Percentiles rank a stretch among this genome's conserved stretches.
Conservation (phyloP, 2,113 vertebrate species). For the Nannobrachium achirus region DNA sequence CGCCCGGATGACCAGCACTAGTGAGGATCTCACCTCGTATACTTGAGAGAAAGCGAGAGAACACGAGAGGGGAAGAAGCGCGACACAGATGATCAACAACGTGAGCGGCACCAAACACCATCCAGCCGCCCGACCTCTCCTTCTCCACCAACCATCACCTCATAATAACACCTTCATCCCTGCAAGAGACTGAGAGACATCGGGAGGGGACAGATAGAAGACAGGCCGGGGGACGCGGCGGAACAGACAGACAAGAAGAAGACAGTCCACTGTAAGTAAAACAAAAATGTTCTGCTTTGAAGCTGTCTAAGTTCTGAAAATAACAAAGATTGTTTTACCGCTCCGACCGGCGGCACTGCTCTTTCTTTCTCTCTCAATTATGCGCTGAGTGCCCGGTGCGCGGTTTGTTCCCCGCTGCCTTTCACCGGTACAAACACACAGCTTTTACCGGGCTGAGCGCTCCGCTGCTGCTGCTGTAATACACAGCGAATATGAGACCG, state of each 20-base stretch:
- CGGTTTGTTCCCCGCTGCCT: no score
- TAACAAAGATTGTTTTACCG: no score
- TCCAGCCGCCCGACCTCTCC: constrained; percentile 62
- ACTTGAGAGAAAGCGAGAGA: constrained; percentile 81
- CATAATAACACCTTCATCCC: constrained; percentile 36
- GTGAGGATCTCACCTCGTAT: constrained; percentile 83
- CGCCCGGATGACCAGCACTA: constrained; percentile 79
- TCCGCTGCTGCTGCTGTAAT: no score
- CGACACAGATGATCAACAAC: constrained; percentile 37
- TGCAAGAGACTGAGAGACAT: constrained; percentile 36
- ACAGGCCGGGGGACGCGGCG: no score
- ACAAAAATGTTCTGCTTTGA: no score
- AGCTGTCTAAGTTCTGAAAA: no score
- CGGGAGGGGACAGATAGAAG: no score
- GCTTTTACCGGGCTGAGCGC: no score
- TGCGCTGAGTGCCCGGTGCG: background rate
- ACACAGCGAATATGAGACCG: background rate
- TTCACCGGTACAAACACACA: no score
- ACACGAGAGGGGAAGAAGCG: constrained; percentile 74
- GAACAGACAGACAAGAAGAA: no score
- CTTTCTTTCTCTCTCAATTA: no score
- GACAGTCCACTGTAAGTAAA: constrained; percentile 74
- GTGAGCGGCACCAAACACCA: constrained; percentile 51
- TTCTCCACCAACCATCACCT: constrained; percentile 67
- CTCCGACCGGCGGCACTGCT: no score